Conservation (phyloP, 2,888 invertebrate genomes). For the Nemoura dubitans region DNA sequence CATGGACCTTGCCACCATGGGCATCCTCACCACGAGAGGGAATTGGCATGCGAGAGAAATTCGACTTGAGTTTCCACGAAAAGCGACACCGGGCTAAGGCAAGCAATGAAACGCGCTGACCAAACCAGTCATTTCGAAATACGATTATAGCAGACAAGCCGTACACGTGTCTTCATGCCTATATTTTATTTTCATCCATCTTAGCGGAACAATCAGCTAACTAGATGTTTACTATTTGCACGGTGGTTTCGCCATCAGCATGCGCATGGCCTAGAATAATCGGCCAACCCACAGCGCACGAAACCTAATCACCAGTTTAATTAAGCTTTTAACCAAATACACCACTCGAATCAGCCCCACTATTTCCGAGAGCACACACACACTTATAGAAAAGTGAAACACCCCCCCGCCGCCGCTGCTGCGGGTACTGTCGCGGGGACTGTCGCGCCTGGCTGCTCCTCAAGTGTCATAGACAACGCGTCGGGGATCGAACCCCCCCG, state of each 20-base stretch:
- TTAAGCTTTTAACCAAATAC: neutral
- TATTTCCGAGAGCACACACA: neutral
- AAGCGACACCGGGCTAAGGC: too few species aligned
- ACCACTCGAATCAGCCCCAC: neutral
- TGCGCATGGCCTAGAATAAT: neutral
- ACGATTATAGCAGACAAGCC: too few species aligned
- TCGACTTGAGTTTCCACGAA: too few species aligned
- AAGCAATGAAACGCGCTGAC: too few species aligned
- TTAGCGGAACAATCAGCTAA: too few species aligned
- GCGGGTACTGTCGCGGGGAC: neutral
- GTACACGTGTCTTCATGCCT: too few species aligned
- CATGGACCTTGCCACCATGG: too few species aligned
- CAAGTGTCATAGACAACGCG: neutral
- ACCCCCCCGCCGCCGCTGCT: neutral
- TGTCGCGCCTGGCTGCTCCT: neutral
- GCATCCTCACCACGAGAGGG: too few species aligned
- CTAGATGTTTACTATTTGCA: neutral
- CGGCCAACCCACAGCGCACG: neutral
- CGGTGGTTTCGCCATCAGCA: neutral
- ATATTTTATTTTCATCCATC: too few species aligned
- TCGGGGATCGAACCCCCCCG: neutral
- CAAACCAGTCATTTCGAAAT: too few species aligned
- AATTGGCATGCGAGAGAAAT: too few species aligned
- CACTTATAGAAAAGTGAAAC: neutral
- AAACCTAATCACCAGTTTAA: neutral